Evolutionary conservation across 2,888 invertebrate genomes (phyloP), one percentile per base, ranked within the genome.

Genomic region (Clistopyga incitator): DNA sequence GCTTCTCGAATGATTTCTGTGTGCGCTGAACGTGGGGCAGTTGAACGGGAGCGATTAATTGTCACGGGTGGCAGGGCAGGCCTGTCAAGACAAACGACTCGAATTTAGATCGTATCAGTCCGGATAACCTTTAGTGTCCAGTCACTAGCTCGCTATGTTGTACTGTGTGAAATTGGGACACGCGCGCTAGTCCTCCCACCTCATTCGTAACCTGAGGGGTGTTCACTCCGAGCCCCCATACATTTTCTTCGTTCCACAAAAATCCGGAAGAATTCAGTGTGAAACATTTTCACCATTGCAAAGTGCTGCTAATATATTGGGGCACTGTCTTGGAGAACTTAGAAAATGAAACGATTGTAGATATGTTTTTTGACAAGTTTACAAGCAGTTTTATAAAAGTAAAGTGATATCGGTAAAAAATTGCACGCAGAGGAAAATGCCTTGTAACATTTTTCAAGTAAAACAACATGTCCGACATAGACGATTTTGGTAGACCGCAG

Each of bases 71-170:
- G 67, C 72, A 78, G 52, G 72, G 77, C 56, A 29, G 71, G 50
- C 67, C 75, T 67, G 77, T 67, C 72, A 81, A 81, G 81, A 81
- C 81, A 78, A 81, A 81, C 72, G 77, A 78, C 67, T 72, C 67
- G 65, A 77, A 77, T 81, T 77, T 78, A 81, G 81, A 81, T 81
- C 59, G 25, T 77, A 81, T 81, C 81, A 72, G 67, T 4, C 59
- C n/a, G 67, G 72, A 77, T 77, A 72, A 77, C 72, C 77, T 72
- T 76, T 56, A 67, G 71, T 77, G 77, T 77, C 72, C 67, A 72
- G 77, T 81, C 56, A 64, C 70, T 45, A 68, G 29, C 71, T 25
- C 56, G 47, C n/a, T 77, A 71, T 67, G 72, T 67, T 50, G 56
- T 42, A 23, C 67, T 50, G 50, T 38, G 59, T 56, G 77, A 72